Evolutionary conservation across 2,113 vertebrate genomes (phyloP).

Genomic region (Ochotona princeps): DNA sequence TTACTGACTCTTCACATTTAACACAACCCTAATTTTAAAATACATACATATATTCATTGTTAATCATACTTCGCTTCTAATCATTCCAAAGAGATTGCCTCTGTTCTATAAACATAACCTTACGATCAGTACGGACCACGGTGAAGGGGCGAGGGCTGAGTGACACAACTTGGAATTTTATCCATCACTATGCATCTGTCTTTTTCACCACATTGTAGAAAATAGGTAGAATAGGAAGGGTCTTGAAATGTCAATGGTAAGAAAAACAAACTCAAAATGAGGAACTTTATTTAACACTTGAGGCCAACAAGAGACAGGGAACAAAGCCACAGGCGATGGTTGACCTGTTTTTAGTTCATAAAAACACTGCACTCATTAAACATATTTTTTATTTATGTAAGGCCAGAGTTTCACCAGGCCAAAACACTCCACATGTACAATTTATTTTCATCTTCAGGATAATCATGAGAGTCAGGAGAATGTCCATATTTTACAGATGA

Average conservation of each 20-base stretch:
- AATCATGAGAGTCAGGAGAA: neutral
- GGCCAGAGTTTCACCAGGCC: neutral
- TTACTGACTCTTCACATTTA: slow-evolving; percentile 80
- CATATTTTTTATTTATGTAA: neutral
- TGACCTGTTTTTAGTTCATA: neutral
- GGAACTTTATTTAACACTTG: neutral
- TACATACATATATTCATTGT: slow-evolving; percentile 76
- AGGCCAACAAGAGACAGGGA: neutral
- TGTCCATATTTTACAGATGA: neutral
- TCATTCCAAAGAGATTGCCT: slow-evolving; percentile 49
- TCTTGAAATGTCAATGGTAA: neutral
- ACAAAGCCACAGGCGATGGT: neutral
- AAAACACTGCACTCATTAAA: neutral
- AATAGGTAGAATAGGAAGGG: neutral
- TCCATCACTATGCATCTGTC: neutral
- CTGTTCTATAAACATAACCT: neutral
- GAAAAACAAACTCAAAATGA: neutral
- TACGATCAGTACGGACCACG: neutral
- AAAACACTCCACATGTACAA: neutral
- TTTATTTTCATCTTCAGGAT: slow-evolving; percentile 30
- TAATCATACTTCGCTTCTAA: slow-evolving; percentile 65
- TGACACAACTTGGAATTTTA: neutral
- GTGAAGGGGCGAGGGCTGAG: neutral
- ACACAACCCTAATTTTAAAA: slow-evolving; percentile 73
- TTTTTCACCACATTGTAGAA: neutral